Evolutionary conservation across 2,113 vertebrate genomes (phyloP), one percentile per base, ranked within the genome.

Genomic region (Oryzias curvinotus): DNA sequence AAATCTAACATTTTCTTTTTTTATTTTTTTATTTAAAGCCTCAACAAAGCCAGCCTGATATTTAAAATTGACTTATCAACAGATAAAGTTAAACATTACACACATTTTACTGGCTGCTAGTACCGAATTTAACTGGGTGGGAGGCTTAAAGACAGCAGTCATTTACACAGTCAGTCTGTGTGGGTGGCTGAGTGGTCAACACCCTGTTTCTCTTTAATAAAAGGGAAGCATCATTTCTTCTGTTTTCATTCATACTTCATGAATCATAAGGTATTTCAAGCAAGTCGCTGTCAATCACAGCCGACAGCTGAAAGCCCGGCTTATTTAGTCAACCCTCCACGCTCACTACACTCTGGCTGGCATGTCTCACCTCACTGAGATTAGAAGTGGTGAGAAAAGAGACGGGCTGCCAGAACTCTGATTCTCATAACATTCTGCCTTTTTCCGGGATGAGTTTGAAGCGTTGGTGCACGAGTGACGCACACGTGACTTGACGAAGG

Each of bases 181-280:
- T 85, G 76, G 80, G 86, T 75, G 87, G 77, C 15, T 73, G 77
- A 71, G 68, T 59, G 81, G 83, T 80, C 71, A 77, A 90, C 83
- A 83, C 79, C 75, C 73, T 69, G 48, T 18, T 23, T 44, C 49
- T 76, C 53, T 55, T 17, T 43, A 51, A 41, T 65, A 55, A 80
- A 72, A 65, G 75, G 46, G 52, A 82, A 59, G 50, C 46, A 19
- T 19, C 36, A 68, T 81, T 80, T 86, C 88, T 56, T 75, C 21
- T 42, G 44, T 68, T 65, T 79, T 41, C 26, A 84, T 82, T 87
- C 78, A 83, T 71, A 65, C 56, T 53, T 19, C 5, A 48, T 80
- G 81, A 78, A 70, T 82, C 68, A 71, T 65, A 57, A 83, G 62
- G 71, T 57, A 84, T 81, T 82, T 45, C 44, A 48, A 44, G 58